Evolutionary conservation across 1,140 invertebrate species (phyloP), one percentile per base, ranked within the genome.

Genomic region (Cotesia vestalis): DNA sequence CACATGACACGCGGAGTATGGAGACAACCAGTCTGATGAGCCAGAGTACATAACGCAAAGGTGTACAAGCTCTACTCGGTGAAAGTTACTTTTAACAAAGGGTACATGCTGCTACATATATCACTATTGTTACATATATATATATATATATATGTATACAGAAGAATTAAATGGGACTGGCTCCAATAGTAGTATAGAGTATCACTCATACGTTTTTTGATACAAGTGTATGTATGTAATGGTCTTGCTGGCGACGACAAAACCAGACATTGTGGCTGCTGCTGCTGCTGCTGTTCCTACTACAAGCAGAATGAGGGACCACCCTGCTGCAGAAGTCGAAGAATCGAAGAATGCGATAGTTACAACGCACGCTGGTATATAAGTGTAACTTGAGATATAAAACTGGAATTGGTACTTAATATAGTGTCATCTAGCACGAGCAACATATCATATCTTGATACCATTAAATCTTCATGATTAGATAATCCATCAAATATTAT

Each of bases 131-230:
- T 62, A 40, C 3, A 52, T 71, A 20, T 2, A 17, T 20, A 17
- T 17, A 17, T 0, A 17, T 17, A 17, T 17, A 17, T 17, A 17
- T 17, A 27, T 11, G 17, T 12, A 62, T 40, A n/a, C 17, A 35
- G 14, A 35, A 40, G 38, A 52, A 76, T 76, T 78, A 76, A 78
- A 79, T 78, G 78, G 74, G 53, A 73, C 55, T 66, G 66, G 40
- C 75, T 74, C 76, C 72, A 77, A 78, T 79, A 77, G 40, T 46
- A 46, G 40, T 46, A 46, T 11, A 46, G 4, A 6, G 40, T 46
- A 46, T 40, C 38, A 40, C 38, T 40, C 38, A 40, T 40, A 27
- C 27, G 27, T 27, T 27, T 27, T 27, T 27, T 27, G 27, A 27
- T 27, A 40, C 38, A 40, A 40, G 3, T 40, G 9, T 40, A 40